Evolutionary conservation across 2,797 vertebrate genomes (phyloP).

Genomic region (Tapirus indicus): DNA sequence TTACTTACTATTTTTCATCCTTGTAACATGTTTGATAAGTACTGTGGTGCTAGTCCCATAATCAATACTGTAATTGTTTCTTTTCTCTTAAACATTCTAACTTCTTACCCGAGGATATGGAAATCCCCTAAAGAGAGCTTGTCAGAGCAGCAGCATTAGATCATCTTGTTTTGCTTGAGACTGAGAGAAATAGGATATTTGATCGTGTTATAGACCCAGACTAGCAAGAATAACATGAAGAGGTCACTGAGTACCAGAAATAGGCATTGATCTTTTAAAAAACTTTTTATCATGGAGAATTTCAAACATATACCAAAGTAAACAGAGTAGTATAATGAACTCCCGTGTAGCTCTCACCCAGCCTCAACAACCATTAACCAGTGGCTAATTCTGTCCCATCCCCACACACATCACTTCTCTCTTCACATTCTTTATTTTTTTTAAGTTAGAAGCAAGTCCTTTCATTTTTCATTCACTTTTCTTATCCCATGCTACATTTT

Average conservation of each 20-base stretch:
- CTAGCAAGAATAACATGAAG: background rate
- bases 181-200: background rate
- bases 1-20: background rate
- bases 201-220: background rate
- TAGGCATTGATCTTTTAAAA: background rate
- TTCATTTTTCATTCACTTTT: background rate
- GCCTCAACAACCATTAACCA: background rate
- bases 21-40: background rate
- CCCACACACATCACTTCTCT: background rate
- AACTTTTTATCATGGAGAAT: background rate
- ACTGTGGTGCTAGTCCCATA: background rate
- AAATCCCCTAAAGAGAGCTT: background rate
- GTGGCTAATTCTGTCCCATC: background rate
- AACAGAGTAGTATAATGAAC: background rate
- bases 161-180: background rate
- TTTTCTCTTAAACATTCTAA: conserved; percentile 30
- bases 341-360: background rate
- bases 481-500: background rate
- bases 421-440: background rate
- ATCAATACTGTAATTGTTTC: background rate
- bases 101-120: background rate
- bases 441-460: background rate
- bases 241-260: background rate
- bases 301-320: background rate
- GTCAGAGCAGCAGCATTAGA: background rate